A percentile compares a stretch with the other conserved stretches of the same genome.
Conservation (phyloP, 35 echinoderm and acorn worm genomes). For the Acanthaster planci region DNA sequence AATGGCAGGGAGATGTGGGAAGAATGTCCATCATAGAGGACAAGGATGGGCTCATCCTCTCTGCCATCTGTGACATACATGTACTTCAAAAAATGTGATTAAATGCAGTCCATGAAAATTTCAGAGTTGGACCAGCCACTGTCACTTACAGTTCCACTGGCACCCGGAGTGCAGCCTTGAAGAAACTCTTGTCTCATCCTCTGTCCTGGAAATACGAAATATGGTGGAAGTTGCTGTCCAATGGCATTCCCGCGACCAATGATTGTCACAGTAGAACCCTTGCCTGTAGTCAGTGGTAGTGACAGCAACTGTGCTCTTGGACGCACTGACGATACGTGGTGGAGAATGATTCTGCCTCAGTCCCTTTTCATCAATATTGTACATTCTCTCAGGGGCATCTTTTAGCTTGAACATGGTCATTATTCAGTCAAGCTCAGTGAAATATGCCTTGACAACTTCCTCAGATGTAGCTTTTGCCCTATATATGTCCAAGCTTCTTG, state of each 20-base stretch:
- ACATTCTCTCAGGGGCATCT: neutral
- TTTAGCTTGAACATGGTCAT: neutral
- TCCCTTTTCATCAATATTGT: neutral
- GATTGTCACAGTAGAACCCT: no score
- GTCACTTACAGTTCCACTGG: neutral
- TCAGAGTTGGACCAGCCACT: neutral
- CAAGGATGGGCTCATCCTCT: neutral
- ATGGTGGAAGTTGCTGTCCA: constrained; percentile 17
- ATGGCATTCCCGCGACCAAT: constrained; percentile 5
- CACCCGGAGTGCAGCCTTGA: neutral
- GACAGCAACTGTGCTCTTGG: neutral
- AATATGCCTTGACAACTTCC: neutral
- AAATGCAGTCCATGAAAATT: constrained; percentile 15
- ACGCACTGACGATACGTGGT: neutral
- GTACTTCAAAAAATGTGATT: constrained; percentile 26
- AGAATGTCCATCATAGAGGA: constrained; percentile 42
- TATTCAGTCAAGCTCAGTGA: neutral
- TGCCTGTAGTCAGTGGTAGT: no score
- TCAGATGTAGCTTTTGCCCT: neutral
- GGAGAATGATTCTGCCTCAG: neutral
- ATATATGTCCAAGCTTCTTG: neutral
- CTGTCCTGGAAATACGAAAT: constrained; percentile 33
- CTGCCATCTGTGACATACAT: neutral
- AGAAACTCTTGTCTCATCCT: neutral
- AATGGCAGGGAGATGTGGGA: no score